phyloP scores from a whole-genome alignment of 2,113 vertebrate genomes.

The Charadrius vociferus region DNA sequence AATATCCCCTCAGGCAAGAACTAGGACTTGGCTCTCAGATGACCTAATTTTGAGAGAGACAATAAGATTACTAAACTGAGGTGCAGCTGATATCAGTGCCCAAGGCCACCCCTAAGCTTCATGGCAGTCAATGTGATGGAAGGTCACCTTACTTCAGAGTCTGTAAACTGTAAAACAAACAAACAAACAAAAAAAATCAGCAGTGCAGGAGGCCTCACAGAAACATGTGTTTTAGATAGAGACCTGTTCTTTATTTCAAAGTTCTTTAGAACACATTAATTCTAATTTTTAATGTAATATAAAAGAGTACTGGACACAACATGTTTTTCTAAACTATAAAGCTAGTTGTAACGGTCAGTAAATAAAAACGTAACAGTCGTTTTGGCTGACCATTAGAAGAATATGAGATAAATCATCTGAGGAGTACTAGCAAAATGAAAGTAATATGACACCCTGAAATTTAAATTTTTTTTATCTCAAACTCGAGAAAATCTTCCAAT shows the following conservation, averaged over 20 bases:
- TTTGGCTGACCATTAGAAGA: background rate
- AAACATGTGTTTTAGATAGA: background rate
- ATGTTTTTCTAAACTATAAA: background rate
- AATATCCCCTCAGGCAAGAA: background rate
- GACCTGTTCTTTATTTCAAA: background rate
- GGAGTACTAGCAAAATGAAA: background rate
- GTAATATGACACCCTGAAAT: background rate
- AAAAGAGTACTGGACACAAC: background rate
- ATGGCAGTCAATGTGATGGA: background rate
- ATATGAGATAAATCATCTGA: background rate
- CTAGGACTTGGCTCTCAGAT: slow-evolving; percentile 24
- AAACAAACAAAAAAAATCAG: background rate
- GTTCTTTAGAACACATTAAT: background rate
- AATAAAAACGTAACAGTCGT: background rate
- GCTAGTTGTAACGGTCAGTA: background rate
- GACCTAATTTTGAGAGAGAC: slow-evolving; percentile 56
- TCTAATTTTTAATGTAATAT: background rate
- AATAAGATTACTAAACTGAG: slow-evolving; percentile 53
- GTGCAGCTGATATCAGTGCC: slow-evolving; percentile 55
- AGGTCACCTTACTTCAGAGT: slow-evolving; percentile 48
- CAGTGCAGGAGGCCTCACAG: background rate
- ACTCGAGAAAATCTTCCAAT: background rate
- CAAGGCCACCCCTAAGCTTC: slow-evolving; percentile 41
- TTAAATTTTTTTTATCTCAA: background rate
- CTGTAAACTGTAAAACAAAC: slow-evolving; percentile 4